These are phyloP conservation scores for Cerastis rubricosa DNA, from an alignment of 2,888 invertebrate species.

Conservation along the genomic window DNA sequence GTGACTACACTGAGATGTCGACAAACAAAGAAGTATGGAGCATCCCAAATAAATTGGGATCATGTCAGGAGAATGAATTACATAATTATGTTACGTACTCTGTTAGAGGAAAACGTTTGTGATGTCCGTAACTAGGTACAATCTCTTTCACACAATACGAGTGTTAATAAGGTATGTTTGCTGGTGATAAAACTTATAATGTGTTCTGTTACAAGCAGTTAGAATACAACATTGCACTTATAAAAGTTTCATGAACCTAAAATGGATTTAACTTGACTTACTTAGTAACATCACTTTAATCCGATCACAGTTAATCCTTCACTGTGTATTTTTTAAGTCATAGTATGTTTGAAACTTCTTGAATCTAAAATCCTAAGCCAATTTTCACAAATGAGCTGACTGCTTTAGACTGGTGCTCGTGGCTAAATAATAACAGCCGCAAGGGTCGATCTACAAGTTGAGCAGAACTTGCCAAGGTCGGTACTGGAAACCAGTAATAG, in stretches of 20 bases:
- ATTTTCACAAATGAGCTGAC: neutral
- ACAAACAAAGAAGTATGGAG: neutral
- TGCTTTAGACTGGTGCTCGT: neutral
- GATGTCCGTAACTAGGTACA: neutral
- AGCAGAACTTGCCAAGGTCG: too few species aligned
- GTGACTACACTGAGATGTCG: too few species aligned
- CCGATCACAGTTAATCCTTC: neutral
- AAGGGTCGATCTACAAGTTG: too few species aligned
- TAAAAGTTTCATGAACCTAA: neutral
- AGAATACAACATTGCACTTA: too few species aligned
- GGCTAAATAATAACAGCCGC: too few species aligned
- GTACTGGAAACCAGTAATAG: too few species aligned
- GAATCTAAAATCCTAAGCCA: neutral
- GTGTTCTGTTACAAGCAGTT: neutral
- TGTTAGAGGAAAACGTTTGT: neutral
- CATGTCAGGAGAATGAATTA: neutral
- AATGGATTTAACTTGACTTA: constrained; percentile 1
- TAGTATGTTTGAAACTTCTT: neutral
- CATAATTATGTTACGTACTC: neutral
- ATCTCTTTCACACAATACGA: neutral
- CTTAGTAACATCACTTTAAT: neutral
- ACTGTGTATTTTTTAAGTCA: neutral
- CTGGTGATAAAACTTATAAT: neutral
- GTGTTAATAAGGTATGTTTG: neutral
- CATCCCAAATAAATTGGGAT: neutral